Base-by-base conservation (phyloP, 2,888 invertebrate species). In the Cephonodes hylas region DNA sequence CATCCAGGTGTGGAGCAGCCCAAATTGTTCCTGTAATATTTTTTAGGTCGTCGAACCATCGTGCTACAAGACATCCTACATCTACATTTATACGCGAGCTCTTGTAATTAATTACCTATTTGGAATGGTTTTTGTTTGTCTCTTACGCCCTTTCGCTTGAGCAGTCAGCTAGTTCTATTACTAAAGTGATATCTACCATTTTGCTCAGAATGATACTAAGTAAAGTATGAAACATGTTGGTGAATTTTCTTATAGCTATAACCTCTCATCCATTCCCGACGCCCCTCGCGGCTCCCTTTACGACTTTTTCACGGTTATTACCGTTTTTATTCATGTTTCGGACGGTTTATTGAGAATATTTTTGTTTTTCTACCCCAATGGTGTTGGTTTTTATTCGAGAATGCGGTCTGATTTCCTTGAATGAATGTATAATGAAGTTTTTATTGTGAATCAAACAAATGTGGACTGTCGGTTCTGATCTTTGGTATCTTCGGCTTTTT, bases 301-400 rank as follows among this genome's bases (percentile, higher is more conserved):
- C 74, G 80, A 76, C 70, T 67, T 74, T 69, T 74, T 75, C 70
- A 73, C 70, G 74, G 71, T 76, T 73, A 71, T 71, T 74, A 58
- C 53, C 64, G 72, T 71, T 78, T 80, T 79, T 78, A 79, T 81
- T 75, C 75, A 66, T 70, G 72, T 79, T 79, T 80, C 77, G 76
- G 27, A 53, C 27, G 18, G 53, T 53, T 76, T 76, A 75, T 74
- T 72, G 70, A 69, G 73, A 69, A 73, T 72, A 71, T 69, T 68
- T 74, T 66, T 68, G 63, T 68, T 66, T 65, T 68, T 63, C 63
- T 63, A 25, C 58, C 48, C 53, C 61, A 58, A 64, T 60, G 56
- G 65, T 71, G 63, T 25, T 44, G 59, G 44, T 67, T 66, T 71
- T 68, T 70, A 68, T 65, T 38, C n/a, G 38, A 5, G 53, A 53